Conservation (phyloP, 2,113 vertebrate genomes). For the Malurus elegans region DNA sequence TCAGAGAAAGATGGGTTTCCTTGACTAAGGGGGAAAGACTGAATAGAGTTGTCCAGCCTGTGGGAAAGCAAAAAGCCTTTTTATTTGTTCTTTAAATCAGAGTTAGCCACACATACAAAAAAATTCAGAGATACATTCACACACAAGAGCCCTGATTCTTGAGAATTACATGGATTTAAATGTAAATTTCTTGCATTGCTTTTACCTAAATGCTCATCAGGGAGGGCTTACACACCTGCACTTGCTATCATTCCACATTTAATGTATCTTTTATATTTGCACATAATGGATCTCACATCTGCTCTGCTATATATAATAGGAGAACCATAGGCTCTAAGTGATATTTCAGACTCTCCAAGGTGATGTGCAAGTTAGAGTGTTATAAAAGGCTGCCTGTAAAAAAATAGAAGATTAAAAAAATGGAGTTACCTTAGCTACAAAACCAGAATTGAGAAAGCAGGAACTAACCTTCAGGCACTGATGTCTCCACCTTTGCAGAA, state of each 20-base stretch:
- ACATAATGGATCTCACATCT: slow-evolving; percentile 36
- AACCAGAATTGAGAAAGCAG: not conserved
- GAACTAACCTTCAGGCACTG: not conserved
- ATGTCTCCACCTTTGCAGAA: not conserved
- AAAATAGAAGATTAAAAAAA: not conserved
- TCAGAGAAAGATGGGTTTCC: not conserved
- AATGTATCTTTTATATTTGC: slow-evolving; percentile 45
- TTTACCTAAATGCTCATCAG: slow-evolving; percentile 40
- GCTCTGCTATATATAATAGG: slow-evolving; percentile 1
- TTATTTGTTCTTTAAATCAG: not conserved
- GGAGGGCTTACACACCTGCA: slow-evolving; percentile 35
- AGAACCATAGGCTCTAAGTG: slow-evolving; percentile 34
- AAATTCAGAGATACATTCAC: not conserved
- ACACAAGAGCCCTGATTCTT: slow-evolving; percentile 24
- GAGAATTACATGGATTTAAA: slow-evolving; percentile 25
- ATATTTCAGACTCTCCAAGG: slow-evolving; percentile 35
- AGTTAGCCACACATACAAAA: not conserved
- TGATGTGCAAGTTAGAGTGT: slow-evolving; percentile 8
- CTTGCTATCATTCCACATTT: slow-evolving; percentile 16
- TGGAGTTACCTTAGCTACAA: not conserved
- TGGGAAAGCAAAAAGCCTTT: not conserved
- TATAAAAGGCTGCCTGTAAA: slow-evolving; percentile 3
- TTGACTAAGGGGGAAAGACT: not conserved
- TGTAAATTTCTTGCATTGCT: slow-evolving; percentile 49
- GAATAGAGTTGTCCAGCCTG: not conserved